Percentiles rank a stretch among this genome's conserved stretches.
phyloP scores from a whole-genome alignment of 2,888 invertebrate species.

The Maniola hyperantus region DNA sequence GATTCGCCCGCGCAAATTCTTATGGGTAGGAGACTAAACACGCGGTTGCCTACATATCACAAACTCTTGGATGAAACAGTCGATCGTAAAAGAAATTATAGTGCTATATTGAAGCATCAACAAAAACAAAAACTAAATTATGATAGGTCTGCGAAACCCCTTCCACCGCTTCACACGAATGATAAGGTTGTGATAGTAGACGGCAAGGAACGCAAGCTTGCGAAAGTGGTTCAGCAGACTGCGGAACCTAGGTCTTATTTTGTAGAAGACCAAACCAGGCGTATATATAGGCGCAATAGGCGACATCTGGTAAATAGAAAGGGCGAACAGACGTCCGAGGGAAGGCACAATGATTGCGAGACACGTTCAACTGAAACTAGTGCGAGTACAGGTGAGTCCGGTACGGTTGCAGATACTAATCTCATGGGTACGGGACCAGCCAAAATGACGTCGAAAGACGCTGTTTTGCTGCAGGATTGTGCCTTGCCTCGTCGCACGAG shows the following conservation, averaged over 20 bases:
- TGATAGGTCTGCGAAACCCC: not conserved
- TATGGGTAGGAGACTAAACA: constrained; percentile 37
- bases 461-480: no score
- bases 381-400: no score
- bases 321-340: no score
- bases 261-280: no score
- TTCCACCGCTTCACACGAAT: not conserved
- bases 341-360: no score
- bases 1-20: constrained; percentile 33
- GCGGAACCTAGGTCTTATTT: not conserved
- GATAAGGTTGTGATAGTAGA: not conserved
- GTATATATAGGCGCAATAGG: not conserved
- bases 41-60: constrained; percentile 24
- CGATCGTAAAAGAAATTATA: not conserved
- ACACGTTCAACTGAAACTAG: no score
- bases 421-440: no score
- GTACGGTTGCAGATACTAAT: no score
- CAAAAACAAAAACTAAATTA: not conserved
- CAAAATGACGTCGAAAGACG: no score
- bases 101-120: not conserved
- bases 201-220: not conserved
- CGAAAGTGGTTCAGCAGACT: not conserved
- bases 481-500: no score
- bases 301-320: no score
- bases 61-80: not conserved